These are phyloP conservation scores for Podarcis siculus DNA, from an alignment of 2,797 vertebrate genomes.

Conservation along the genomic window DNA sequence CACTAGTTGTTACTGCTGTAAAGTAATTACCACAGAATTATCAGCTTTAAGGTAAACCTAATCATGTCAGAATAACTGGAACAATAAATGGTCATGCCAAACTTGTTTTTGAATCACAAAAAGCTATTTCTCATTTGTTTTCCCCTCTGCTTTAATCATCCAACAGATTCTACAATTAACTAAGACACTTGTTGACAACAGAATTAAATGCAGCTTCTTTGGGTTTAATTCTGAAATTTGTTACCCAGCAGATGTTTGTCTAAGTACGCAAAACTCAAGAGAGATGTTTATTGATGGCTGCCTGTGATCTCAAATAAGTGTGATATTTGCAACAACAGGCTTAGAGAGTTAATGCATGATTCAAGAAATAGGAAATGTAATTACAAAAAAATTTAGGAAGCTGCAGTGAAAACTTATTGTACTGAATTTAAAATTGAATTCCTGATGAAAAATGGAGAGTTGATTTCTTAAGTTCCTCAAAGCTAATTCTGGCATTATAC, in stretches of 20 bases:
- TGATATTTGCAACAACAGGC: slow-evolving; percentile 32
- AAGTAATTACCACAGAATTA: background rate
- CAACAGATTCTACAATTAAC: slow-evolving; percentile 33
- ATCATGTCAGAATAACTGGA: slow-evolving; percentile 6
- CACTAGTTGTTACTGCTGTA: background rate
- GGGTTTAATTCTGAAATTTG: slow-evolving; percentile 25
- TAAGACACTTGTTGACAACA: slow-evolving; percentile 18
- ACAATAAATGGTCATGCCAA: slow-evolving; percentile 17
- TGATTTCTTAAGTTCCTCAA: background rate
- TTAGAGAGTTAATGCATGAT: slow-evolving; percentile 1
- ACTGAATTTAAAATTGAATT: background rate
- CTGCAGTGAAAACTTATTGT: background rate
- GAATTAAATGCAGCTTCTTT: slow-evolving; percentile 26
- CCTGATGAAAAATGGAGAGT: background rate
- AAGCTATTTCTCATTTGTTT: slow-evolving; percentile 39
- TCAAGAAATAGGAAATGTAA: slow-evolving; percentile 22
- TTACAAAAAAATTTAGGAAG: background rate
- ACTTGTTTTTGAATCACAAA: slow-evolving; percentile 42
- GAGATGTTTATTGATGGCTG: background rate
- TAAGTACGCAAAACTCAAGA: slow-evolving; percentile 10
- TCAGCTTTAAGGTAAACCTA: background rate
- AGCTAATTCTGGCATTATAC: background rate
- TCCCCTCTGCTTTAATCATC: slow-evolving; percentile 9
- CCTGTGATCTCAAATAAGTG: background rate
- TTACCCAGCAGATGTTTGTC: slow-evolving; percentile 29